A percentile compares a stretch with the other conserved stretches of the same genome.
These are phyloP conservation scores for Paguma larvata DNA, from an alignment of 2,797 vertebrate genomes.

Conservation along the genomic window DNA sequence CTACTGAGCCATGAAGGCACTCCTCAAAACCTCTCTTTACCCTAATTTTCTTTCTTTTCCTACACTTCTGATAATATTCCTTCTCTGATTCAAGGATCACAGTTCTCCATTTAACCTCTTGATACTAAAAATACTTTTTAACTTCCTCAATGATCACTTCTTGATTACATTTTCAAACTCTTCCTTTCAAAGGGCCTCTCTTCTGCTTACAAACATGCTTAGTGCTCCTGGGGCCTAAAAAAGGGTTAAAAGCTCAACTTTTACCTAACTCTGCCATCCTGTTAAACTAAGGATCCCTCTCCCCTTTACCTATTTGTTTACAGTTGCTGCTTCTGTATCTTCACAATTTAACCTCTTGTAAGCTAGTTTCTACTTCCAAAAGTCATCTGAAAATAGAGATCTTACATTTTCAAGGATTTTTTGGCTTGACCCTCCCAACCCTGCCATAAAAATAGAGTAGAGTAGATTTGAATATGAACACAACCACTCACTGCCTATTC, in stretches of 20 bases:
- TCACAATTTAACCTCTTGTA: neutral
- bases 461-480: neutral
- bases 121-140: neutral
- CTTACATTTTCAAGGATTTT: neutral
- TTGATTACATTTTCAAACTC: constrained; percentile 1
- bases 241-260: neutral
- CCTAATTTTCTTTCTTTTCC: neutral
- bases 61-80: neutral
- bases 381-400: neutral
- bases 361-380: neutral
- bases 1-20: too few species aligned
- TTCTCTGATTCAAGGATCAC: neutral
- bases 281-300: neutral
- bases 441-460: neutral
- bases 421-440: neutral
- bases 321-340: neutral
- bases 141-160: neutral
- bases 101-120: neutral
- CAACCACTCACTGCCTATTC: neutral
- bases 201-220: neutral
- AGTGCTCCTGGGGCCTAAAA: neutral
- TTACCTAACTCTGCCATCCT: neutral
- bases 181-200: neutral
- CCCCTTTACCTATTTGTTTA: neutral
- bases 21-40: neutral